Conservation (phyloP, 2,113 vertebrate genomes). For the Tragelaphus strepsiceros region DNA sequence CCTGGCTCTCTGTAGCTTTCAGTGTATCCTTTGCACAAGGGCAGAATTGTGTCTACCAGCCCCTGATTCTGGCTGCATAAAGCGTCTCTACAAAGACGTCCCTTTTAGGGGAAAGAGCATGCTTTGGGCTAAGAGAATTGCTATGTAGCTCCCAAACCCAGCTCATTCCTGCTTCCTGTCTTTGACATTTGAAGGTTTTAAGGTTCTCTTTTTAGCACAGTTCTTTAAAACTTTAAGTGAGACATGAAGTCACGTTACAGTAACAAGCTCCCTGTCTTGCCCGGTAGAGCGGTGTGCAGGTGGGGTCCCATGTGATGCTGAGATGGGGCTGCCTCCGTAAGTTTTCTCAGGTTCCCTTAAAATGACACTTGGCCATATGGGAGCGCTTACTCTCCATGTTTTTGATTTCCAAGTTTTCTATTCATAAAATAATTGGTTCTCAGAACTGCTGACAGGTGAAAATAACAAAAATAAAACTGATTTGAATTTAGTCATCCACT, state of each 20-base stretch:
- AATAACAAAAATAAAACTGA: background rate
- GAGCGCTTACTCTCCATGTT: background rate
- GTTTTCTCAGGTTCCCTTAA: background rate
- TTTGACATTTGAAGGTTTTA: background rate
- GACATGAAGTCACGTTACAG: background rate
- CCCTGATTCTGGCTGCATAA: background rate
- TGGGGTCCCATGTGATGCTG: no score
- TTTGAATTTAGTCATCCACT: background rate
- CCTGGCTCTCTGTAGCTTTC: background rate
- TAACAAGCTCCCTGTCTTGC: background rate
- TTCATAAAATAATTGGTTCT: conserved; percentile 39
- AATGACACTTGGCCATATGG: background rate
- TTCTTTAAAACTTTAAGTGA: conserved; percentile 21
- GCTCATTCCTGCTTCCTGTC: background rate
- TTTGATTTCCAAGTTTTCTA: background rate
- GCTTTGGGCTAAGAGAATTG: background rate
- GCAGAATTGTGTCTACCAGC: background rate
- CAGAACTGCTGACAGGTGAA: background rate
- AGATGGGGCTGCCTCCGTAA: background rate
- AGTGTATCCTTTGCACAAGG: background rate
- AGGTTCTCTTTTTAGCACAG: background rate
- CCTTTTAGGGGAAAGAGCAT: background rate
- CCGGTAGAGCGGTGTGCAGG: rapidly evolving
- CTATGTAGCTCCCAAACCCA: background rate
- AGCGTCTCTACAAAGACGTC: background rate